Conservation (phyloP, 2,888 invertebrate species). For the Phoronis australis region DNA sequence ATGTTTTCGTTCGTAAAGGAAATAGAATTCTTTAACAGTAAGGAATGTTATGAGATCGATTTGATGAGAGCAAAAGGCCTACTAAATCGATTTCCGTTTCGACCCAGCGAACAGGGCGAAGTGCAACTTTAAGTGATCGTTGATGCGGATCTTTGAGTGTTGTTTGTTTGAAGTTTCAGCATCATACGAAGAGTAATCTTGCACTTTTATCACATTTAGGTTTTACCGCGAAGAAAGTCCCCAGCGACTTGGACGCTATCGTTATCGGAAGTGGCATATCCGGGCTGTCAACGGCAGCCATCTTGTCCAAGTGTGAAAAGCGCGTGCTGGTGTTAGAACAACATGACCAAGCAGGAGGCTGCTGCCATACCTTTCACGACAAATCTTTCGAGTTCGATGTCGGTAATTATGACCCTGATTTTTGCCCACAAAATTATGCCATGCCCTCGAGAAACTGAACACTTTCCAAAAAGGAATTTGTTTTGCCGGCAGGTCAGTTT, state of each 20-base stretch:
- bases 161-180: no score
- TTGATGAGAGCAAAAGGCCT: no score
- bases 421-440: no score
- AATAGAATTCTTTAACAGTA: no score
- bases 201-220: constrained; percentile 24
- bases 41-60: no score
- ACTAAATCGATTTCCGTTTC: no score
- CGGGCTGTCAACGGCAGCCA: constrained; percentile 43
- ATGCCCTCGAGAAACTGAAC: no score
- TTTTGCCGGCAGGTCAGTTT: neutral
- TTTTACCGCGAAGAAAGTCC: constrained; percentile 35
- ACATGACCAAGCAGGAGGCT: constrained; percentile 53
- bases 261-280: constrained; percentile 53
- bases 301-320: constrained; percentile 48
- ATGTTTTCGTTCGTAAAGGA: no score
- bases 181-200: no score
- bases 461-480: neutral
- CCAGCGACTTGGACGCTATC: constrained; percentile 46
- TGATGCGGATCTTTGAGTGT: no score
- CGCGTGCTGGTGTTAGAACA: constrained; percentile 52
- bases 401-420: constrained; percentile 34
- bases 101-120: no score
- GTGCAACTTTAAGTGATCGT: no score
- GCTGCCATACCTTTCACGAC: constrained; percentile 52
- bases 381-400: constrained; percentile 54